Base-by-base conservation (phyloP, 2,797 vertebrate species). In the Liparis tanakae region DNA sequence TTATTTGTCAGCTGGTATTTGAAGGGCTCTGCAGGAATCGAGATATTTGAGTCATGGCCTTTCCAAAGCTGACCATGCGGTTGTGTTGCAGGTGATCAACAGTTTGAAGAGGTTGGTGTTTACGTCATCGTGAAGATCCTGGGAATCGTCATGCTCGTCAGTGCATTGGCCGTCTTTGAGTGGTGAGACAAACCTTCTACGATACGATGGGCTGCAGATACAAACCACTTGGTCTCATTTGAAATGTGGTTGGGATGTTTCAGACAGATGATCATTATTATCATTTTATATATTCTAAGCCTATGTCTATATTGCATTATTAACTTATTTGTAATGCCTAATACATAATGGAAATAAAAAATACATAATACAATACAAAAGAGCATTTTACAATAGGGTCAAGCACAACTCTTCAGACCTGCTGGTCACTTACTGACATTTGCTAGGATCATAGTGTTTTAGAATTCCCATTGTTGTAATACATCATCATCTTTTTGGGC, bases 261-360 rank as follows among this genome's bases (percentile, higher is more conserved):
- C 17, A 6, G 2, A 65, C 36, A 30, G 10, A 18, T 14, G 3
- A 18, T 43, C 3, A 20, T 50, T 7, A 39, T 18, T 46, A 18
- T 10, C 30, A n/a, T 67, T 48, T 30, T 66, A 99, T 97, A 96
- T 95, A 63, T 96, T 97, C 9, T 97, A 99, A 89, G 97, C 97
- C 0, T 96, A 97, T 76, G 95, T 99, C 25, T 30, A 30, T 30
- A 30, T 30, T 30, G 25, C 4, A 30, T 30, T 30, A 30, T 30
- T 2, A 30, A 30, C 25, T 2, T 30, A 30, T 30, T 30, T 30
- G 25, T 30, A 30, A 30, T 30, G 25, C 25, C 25, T 30, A 30
- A 30, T 30, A 30, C 25, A 30, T 30, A 30, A 30, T 30, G 25
- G 25, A 30, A 30, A 2, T 1, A 30, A 30, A 30, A 30, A 30